Percentiles rank a stretch among this genome's conserved stretches.
Evolutionary conservation across 1,140 invertebrate species (phyloP).

Genomic region (Eulimnadia texana): DNA sequence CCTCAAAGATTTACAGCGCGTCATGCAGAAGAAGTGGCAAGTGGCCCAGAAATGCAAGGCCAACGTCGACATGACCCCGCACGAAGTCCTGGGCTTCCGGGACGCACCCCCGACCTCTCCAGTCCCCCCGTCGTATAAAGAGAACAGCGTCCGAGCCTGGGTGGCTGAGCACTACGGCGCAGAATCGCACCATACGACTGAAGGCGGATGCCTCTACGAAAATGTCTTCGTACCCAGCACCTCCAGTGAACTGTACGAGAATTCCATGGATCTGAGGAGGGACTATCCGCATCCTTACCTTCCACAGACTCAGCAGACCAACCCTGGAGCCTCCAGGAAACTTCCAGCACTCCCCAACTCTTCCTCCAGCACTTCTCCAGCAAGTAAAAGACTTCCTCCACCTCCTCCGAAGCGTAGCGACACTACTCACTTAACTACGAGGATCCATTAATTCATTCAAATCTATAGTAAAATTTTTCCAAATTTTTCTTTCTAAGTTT

Average conservation of each 20-base stretch:
- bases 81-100: slow-evolving; percentile 77
- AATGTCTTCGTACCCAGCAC: slow-evolving; percentile 36
- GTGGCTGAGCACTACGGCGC: slow-evolving; percentile 69
- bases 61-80: slow-evolving; percentile 69
- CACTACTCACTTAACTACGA: slow-evolving; percentile 49
- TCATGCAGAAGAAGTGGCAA: slow-evolving; percentile 88
- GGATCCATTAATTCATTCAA: slow-evolving; percentile 31
- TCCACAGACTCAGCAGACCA: slow-evolving; percentile 7
- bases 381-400: slow-evolving; percentile 52
- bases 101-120: slow-evolving; percentile 43
- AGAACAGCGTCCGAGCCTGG: slow-evolving; percentile 70
- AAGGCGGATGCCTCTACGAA: slow-evolving; percentile 34
- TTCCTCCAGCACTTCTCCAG: too few species aligned
- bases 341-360: too few species aligned
- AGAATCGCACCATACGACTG: not conserved
- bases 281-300: slow-evolving; percentile 13
- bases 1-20: slow-evolving; percentile 68
- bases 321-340: too few species aligned
- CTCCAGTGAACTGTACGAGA: slow-evolving; percentile 20
- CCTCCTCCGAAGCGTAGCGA: slow-evolving; percentile 62
- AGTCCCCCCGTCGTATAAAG: slow-evolving; percentile 23
- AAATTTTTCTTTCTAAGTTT: too few species aligned
- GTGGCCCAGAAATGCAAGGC: slow-evolving; percentile 75
- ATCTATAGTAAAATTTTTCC: not conserved
- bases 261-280: slow-evolving; percentile 6